Percentiles rank a stretch among this genome's conserved stretches.
These are phyloP conservation scores for Prunella strophiata DNA, from an alignment of 2,797 vertebrate genomes.

Conservation along the genomic window DNA sequence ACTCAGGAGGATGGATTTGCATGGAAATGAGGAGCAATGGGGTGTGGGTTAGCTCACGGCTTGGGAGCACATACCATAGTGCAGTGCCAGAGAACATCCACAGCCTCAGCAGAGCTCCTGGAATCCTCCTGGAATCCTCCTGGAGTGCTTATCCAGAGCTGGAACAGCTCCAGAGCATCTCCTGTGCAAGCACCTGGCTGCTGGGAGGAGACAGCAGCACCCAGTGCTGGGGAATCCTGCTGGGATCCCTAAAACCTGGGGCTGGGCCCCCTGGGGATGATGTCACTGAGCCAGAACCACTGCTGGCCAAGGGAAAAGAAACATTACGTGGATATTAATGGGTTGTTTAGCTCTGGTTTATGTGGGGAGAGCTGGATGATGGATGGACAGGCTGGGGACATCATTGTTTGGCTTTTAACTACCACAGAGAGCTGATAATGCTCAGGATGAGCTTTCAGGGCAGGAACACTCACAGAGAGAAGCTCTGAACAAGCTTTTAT, in stretches of 20 bases:
- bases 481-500: background rate
- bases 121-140: background rate
- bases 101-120: background rate
- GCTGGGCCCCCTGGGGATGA: background rate
- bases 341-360: background rate
- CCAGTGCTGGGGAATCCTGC: background rate
- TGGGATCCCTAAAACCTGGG: background rate
- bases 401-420: background rate
- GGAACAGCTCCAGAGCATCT: background rate
- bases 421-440: background rate
- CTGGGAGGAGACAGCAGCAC: background rate
- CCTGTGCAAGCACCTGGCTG: background rate
- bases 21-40: background rate
- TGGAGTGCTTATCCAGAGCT: background rate
- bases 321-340: background rate
- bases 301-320: background rate
- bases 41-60: background rate
- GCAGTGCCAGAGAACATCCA: background rate
- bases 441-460: background rate
- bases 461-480: background rate
- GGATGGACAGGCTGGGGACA: background rate
- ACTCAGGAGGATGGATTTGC: background rate
- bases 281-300: background rate
- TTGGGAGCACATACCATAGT: background rate
- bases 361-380: background rate